Evolutionary conservation across 2,888 invertebrate genomes (phyloP).

Genomic region (Girardia tigrina): DNA sequence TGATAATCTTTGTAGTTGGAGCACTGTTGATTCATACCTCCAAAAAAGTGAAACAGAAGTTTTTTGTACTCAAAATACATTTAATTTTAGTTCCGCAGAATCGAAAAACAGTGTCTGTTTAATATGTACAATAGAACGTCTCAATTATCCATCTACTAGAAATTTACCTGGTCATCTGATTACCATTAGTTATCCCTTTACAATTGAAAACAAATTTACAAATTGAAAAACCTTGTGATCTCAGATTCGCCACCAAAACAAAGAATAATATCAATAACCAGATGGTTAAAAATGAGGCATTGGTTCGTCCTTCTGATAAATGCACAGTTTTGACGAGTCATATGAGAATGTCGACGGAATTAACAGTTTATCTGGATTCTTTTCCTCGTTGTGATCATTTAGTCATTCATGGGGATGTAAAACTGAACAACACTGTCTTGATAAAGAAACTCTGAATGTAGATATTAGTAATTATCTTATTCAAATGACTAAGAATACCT

Average conservation of each 20-base stretch:
- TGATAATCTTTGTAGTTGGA: not conserved
- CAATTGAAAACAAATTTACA: not conserved
- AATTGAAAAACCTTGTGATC: not conserved
- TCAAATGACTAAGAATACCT: no score
- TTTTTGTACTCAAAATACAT: not conserved
- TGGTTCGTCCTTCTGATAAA: not conserved
- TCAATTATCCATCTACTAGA: not conserved
- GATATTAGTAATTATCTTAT: no score
- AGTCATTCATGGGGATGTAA: constrained; percentile 46
- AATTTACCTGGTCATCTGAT: not conserved
- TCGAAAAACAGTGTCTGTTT: not conserved
- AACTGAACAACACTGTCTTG: constrained; percentile 55
- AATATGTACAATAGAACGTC: not conserved
- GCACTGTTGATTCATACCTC: not conserved
- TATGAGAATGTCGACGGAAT: not conserved
- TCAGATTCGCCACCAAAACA: not conserved
- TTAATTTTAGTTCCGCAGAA: not conserved
- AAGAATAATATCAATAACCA: not conserved
- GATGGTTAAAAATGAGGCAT: not conserved
- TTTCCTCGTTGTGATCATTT: constrained; percentile 63
- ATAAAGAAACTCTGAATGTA: no score
- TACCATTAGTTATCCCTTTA: not conserved
- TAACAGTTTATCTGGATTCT: constrained; percentile 58
- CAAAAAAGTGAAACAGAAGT: not conserved
- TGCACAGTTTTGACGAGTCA: not conserved